Base-by-base conservation (phyloP, 2,797 vertebrate genomes). In the Enteromius thamalakanensis region DNA sequence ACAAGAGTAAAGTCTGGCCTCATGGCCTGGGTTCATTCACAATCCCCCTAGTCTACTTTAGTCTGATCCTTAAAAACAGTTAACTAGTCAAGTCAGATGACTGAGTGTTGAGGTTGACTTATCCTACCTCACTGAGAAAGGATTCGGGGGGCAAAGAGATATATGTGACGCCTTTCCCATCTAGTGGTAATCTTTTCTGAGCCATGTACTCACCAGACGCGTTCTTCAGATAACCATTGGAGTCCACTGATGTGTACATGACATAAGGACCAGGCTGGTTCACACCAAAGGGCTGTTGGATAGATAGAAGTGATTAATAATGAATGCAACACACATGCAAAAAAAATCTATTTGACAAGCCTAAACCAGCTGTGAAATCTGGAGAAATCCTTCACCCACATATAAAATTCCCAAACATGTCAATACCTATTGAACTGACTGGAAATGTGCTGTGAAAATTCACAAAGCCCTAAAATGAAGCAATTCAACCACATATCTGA, bases 241-340 rank as follows among this genome's bases (percentile, higher is more conserved):
- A 97, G 90, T 99, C 98, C 83, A 96, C 94, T 0, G 98, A 97
- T 74, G 96, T 99, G 90, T 99, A 99, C 96, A 94, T 98, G 92
- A 99, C 96, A 80, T 99, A 99, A 21, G 98, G 97, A 75, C 98
- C 98, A 1, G 98, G 98, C 86, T 99, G 98, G 89, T 99, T 99
- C 49, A 99, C 98, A 83, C 98, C 98, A 29, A 98, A 98, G n/a
- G 97, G 98, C 97, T 99, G 91, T 83, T 45, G 82, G 45, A 79
- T 65, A 84, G 1, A 87, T 15, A 49, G 21, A 78, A 15, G 37
- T 17, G 26, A 29, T 83, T 87, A 34, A 88, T 1, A 29, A 82
- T 51, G 80, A 40, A 84, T 14, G 70, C n/a, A 77, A 53, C 26
- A 74, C 17, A 69, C 23, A 40, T 7, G 12, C 9, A 26, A 76